A percentile compares a stretch with the other conserved stretches of the same genome.
Evolutionary conservation across 1,140 invertebrate genomes (phyloP).

Genomic region (Sycobia sp.): DNA sequence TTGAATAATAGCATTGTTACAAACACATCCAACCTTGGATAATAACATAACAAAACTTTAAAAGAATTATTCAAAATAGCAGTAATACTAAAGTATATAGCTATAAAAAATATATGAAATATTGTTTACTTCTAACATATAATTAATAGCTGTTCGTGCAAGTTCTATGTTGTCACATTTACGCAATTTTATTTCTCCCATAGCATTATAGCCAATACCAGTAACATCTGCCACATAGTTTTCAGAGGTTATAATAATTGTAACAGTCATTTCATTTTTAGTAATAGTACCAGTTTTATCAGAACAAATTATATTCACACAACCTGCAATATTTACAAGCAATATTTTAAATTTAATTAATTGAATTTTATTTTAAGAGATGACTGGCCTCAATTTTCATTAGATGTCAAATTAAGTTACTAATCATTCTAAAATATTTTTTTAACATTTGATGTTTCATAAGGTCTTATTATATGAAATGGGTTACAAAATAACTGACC

Average conservation of each 20-base stretch:
- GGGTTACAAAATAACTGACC: no score
- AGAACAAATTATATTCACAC: conserved; percentile 97
- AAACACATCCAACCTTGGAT: conserved; percentile 83
- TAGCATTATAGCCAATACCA: conserved; percentile 90
- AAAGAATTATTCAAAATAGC: conserved; percentile 45
- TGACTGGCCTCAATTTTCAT: no score
- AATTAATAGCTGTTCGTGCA: conserved; percentile 73
- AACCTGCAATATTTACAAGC: conserved; percentile 65
- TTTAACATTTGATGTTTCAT: no score
- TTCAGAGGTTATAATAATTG: conserved; percentile 90
- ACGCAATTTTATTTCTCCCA: conserved; percentile 81
- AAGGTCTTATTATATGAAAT: no score
- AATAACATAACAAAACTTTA: not conserved
- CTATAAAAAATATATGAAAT: not conserved
- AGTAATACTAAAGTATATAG: conserved; percentile 33
- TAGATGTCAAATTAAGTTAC: no score
- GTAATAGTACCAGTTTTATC: conserved; percentile 99
- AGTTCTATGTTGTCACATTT: conserved; percentile 78
- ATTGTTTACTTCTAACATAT: conserved; percentile 68
- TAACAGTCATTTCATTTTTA: conserved; percentile 99
- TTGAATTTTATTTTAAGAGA: no score
- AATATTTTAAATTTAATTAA: conserved; percentile 1
- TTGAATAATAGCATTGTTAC: conserved; percentile 94
- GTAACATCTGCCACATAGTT: conserved; percentile 88
- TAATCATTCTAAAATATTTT: no score